Base-by-base conservation (phyloP, 2,888 invertebrate species). In the Drosophila limbata region DNA sequence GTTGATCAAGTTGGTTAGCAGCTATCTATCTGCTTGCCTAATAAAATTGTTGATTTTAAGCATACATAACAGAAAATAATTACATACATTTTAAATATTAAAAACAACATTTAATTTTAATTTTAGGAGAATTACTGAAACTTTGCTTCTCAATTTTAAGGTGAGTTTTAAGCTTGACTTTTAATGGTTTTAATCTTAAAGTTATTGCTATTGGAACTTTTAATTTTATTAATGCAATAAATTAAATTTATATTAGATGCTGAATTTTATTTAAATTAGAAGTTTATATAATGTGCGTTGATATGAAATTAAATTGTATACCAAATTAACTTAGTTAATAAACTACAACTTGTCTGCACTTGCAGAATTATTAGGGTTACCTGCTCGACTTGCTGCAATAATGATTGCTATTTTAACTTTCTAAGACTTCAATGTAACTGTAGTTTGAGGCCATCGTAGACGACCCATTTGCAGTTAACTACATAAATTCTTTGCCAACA, bases 381-480 rank as follows among this genome's bases (percentile, higher is more conserved):
- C 40, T 42, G 31, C 55, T 33, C 19, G 42, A 55, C 42, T 44
- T 17, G 19, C n/a, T 42, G 5, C 6, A 3, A 19, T 35, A 44
- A 56, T 56, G 44, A 56, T 44, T 0, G 44, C 35, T 11, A 44
- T 56, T 44, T 17, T 9, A 47, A 47, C 37, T 47, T 47, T 57
- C 56, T 47, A 19, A 35, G 69, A 19, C 59, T 45, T 56, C 44
- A 48, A 35, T 48, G 55, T 44, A 56, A 52, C 68, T 62, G 62
- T 59, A 45, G 40, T 64, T 64, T 39, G 50, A 53, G 68, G 63
- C 63, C 63, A 50, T 28, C 48, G 61, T 17, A 64, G 51, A 44
- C 64, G 79, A 76, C 76, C 76, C 70, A 75, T 70, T 76, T 59
- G 51, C 9, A 5, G 62, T 44, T 70, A 70, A 62, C 66, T 62